Conservation (phyloP, 1,140 invertebrate species). For the Myzus persicae region DNA sequence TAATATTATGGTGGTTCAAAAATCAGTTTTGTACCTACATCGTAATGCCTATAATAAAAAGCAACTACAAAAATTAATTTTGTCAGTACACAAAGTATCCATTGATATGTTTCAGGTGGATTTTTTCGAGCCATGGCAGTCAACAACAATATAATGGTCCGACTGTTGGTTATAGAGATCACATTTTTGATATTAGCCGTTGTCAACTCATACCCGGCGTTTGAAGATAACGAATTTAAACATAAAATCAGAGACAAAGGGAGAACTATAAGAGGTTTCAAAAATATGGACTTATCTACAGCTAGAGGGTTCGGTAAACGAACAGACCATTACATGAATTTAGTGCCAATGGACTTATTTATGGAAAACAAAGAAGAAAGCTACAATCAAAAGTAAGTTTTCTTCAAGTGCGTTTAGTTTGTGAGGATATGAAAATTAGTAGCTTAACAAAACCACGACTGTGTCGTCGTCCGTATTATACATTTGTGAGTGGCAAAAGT, state of each 20-base stretch:
- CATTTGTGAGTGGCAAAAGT: not conserved
- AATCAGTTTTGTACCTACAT: not conserved
- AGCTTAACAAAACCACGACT: not conserved
- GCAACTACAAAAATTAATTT: not conserved
- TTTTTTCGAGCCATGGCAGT: not conserved
- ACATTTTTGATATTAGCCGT: conserved; percentile 61
- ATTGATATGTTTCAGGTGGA: conserved; percentile 11
- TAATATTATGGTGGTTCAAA: not conserved
- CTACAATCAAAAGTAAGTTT: conserved; percentile 52
- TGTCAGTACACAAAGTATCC: not conserved
- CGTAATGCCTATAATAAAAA: not conserved
- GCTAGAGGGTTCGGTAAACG: conserved; percentile 70
- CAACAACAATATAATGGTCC: conserved; percentile 16
- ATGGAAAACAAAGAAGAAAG: conserved; percentile 6
- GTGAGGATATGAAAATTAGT: not conserved
- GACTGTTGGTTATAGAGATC: conserved; percentile 36
- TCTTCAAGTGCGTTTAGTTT: not conserved
- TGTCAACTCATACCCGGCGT: conserved; percentile 63
- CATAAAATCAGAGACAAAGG: conserved; percentile 65
- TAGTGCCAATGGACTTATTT: conserved; percentile 1
- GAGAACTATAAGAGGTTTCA: conserved; percentile 69
- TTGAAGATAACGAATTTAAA: conserved; percentile 61
- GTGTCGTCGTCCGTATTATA: not conserved
- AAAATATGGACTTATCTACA: conserved; percentile 69
- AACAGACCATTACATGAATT: conserved; percentile 55